A percentile compares a stretch with the other conserved stretches of the same genome.
Conservation (phyloP, 2,113 vertebrate species). For the Willisornis vidua region DNA sequence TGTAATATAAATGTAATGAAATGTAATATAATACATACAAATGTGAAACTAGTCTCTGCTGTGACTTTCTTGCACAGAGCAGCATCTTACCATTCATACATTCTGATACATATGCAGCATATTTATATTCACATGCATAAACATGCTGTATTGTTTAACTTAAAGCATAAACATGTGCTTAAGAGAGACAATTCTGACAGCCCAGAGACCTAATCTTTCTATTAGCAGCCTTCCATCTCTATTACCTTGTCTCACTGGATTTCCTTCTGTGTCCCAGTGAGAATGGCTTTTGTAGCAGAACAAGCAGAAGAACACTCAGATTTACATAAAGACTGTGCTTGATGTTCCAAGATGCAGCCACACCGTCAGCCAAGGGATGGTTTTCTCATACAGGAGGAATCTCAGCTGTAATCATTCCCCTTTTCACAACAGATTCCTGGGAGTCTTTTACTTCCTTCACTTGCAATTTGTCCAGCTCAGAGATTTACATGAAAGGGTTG, state of each 20-base stretch:
- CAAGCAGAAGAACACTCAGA: constrained; percentile 58
- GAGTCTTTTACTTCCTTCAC: constrained; percentile 12
- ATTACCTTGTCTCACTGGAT: constrained; percentile 80
- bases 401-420: constrained; percentile 24
- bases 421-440: constrained; percentile 17
- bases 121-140: constrained; percentile 47
- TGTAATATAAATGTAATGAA: constrained; percentile 11
- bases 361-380: not conserved
- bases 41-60: not conserved
- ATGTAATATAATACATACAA: constrained; percentile 22
- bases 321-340: constrained; percentile 66
- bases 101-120: constrained; percentile 11
- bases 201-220: constrained; percentile 67
- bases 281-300: constrained; percentile 64
- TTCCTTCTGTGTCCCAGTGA: constrained; percentile 69
- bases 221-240: constrained; percentile 72
- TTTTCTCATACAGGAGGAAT: constrained; percentile 52
- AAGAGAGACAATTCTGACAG: constrained; percentile 75
- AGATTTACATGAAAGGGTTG: not conserved
- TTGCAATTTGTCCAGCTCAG: constrained; percentile 7
- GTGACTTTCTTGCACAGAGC: not conserved
- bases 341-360: constrained; percentile 68
- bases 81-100: constrained; percentile 27
- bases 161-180: constrained; percentile 74
- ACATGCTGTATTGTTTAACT: constrained; percentile 55